Evolutionary conservation across 2,888 invertebrate genomes (phyloP).

Genomic region (Polietes domitor): DNA sequence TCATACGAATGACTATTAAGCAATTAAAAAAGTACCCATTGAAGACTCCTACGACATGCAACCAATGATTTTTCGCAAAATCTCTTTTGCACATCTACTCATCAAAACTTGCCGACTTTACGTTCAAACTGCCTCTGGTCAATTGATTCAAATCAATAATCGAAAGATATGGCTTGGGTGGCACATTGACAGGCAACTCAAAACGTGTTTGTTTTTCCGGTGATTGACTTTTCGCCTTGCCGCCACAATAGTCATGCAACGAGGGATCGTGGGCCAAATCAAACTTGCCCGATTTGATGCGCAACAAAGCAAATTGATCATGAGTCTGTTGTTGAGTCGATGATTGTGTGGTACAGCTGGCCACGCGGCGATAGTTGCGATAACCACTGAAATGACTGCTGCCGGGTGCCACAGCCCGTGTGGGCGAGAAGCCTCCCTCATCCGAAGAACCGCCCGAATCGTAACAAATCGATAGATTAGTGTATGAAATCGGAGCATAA

Average conservation of each 20-base stretch:
- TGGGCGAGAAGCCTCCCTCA: constrained; percentile 78
- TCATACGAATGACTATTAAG: too few relatives aligned
- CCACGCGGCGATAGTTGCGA: constrained; percentile 73
- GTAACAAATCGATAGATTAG: constrained; percentile 82
- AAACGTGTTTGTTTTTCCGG: constrained; percentile 63
- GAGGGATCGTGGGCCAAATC: constrained; percentile 72
- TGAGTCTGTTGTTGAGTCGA: constrained; percentile 46
- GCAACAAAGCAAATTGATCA: constrained; percentile 78
- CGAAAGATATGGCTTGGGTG: constrained; percentile 85
- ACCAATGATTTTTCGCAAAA: not conserved
- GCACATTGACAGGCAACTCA: constrained; percentile 78
- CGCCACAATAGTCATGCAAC: constrained; percentile 52
- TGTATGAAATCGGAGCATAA: constrained; percentile 82
- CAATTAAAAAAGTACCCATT: too few relatives aligned
- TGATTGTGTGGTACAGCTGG: constrained; percentile 67
- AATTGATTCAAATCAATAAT: constrained; percentile 89
- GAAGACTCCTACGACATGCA: too few relatives aligned
- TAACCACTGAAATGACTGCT: constrained; percentile 77
- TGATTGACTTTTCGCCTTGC: constrained; percentile 32
- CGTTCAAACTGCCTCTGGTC: constrained; percentile 83
- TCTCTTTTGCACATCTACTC: not conserved
- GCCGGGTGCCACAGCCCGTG: constrained; percentile 74
- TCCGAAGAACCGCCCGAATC: constrained; percentile 82
- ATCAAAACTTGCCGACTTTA: constrained; percentile 65
- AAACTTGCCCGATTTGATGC: constrained; percentile 75